Base-by-base conservation (phyloP, 2,888 invertebrate species). In the Stenurella melanura region DNA sequence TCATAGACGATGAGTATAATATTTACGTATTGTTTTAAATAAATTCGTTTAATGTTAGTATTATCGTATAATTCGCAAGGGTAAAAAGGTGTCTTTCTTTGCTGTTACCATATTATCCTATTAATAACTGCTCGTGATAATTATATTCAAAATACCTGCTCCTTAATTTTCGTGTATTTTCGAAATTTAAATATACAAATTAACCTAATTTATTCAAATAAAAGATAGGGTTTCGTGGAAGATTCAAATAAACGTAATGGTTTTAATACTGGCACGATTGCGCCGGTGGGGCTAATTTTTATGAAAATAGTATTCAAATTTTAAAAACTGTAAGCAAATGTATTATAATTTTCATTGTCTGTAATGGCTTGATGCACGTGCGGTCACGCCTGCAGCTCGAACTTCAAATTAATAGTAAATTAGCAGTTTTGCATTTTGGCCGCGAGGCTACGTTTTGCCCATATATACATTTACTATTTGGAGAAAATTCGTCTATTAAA, bases 281-380 rank as follows among this genome's bases (percentile, higher is more conserved):
- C 50, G 77, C 77, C 70, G 54, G 60, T 74, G 74, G n/a, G n/a
- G 77, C 70, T 70, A 50, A 60, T 74, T 77, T 74, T 73, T 69
- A 77, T 77, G 70, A 77, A 77, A 70, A 74, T 77, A 63, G 15
- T 67, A 77, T 74, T 77, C 71, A 74, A 69, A 77, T 77, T 77
- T 68, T 19, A 66, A 61, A 56, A 61, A 73, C 58, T 70, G 5
- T 38, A 57, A 58, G 69, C 63, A 72, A 72, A 72, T 67, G 54
- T 42, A 66, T 60, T 60, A 67, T 66, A 77, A 77, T 74, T 77
- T 77, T 56, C 77, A 71, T 77, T 60, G 70, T 73, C 68, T 76
- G 76, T 50, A 34, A 15, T 30, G 61, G 66, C 56, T 77, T 74
- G 73, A 74, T 50, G 57, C 77, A 77, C 77, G 77, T 74, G 77